Evolutionary conservation across 2,113 vertebrate genomes (phyloP).

Genomic region (Varanus salvator): DNA sequence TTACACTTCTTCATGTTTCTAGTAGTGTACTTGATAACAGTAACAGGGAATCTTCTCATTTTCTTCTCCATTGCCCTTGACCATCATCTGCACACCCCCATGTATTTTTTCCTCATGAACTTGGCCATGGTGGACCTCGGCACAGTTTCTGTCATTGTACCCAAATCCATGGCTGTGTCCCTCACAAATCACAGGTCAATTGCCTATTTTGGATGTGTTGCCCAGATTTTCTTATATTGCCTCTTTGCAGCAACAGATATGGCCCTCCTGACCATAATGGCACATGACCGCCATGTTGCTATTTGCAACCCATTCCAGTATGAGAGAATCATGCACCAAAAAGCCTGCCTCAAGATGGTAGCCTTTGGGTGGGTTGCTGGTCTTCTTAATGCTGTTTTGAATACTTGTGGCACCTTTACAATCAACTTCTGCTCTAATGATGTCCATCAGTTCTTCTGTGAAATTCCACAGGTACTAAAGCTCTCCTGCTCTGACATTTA

Average conservation of each 20-base stretch:
- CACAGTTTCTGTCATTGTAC: slow-evolving; percentile 39
- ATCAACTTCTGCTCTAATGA: not conserved
- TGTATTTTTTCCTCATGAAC: slow-evolving; percentile 51
- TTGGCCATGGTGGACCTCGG: slow-evolving; percentile 44
- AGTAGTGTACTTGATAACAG: not conserved
- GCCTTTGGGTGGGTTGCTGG: not conserved
- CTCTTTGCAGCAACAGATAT: slow-evolving; percentile 12
- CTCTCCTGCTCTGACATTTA: not conserved
- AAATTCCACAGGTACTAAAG: not conserved
- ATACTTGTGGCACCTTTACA: not conserved
- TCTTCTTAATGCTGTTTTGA: not conserved
- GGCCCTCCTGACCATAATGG: slow-evolving; percentile 25
- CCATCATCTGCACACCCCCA: slow-evolving; percentile 20
- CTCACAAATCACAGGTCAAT: not conserved
- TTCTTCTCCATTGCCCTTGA: not conserved
- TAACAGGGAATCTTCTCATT: slow-evolving; percentile 14
- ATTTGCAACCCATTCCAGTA: slow-evolving; percentile 3
- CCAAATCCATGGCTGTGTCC: not conserved
- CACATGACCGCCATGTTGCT: not conserved
- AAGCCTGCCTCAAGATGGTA: not conserved
- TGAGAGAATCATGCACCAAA: not conserved
- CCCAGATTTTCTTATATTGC: not conserved
- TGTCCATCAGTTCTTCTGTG: not conserved
- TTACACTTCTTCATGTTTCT: slow-evolving; percentile 7
- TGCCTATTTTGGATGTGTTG: not conserved